These are phyloP conservation scores for Philereme transversata DNA, from an alignment of 2,888 invertebrate genomes.

Conservation along the genomic window DNA sequence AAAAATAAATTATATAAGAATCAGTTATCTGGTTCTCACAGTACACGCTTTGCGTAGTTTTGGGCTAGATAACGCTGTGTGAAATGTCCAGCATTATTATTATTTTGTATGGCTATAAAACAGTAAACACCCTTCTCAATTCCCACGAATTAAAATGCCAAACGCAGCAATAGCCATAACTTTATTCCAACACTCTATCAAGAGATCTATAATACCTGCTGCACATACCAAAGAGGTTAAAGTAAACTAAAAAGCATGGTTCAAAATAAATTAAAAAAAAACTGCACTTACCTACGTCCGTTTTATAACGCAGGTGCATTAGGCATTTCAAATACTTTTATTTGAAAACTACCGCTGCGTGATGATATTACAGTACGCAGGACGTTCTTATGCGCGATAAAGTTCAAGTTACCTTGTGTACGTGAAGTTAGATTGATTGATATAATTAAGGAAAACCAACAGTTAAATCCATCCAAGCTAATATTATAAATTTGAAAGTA, in stretches of 20 bases:
- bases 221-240: slow-evolving; percentile 30
- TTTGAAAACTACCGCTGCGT: slow-evolving; percentile 23
- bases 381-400: background rate
- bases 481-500: too few species aligned
- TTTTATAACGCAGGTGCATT: slow-evolving; percentile 15
- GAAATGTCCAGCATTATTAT: too few species aligned
- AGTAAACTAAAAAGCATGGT: slow-evolving; percentile 7
- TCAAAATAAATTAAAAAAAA: slow-evolving; percentile 7
- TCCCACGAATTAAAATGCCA: slow-evolving; percentile 32
- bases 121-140: slow-evolving; percentile 6
- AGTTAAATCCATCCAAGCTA: too few species aligned
- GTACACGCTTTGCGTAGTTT: too few species aligned
- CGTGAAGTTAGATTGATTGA: too few species aligned
- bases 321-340: slow-evolving; percentile 27
- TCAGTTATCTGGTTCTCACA: too few species aligned
- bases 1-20: too few species aligned
- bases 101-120: too few species aligned
- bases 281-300: slow-evolving; percentile 19
- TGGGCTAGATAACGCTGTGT: too few species aligned
- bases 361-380: slow-evolving; percentile 7
- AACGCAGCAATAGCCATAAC: slow-evolving; percentile 20
- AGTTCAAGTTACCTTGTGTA: background rate
- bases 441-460: too few species aligned
- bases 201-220: slow-evolving; percentile 31
- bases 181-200: slow-evolving; percentile 26